Percentiles rank a stretch among this genome's conserved stretches.
phyloP scores from a whole-genome alignment of 1,140 invertebrate genomes.

The Ruditapes philippinarum region DNA sequence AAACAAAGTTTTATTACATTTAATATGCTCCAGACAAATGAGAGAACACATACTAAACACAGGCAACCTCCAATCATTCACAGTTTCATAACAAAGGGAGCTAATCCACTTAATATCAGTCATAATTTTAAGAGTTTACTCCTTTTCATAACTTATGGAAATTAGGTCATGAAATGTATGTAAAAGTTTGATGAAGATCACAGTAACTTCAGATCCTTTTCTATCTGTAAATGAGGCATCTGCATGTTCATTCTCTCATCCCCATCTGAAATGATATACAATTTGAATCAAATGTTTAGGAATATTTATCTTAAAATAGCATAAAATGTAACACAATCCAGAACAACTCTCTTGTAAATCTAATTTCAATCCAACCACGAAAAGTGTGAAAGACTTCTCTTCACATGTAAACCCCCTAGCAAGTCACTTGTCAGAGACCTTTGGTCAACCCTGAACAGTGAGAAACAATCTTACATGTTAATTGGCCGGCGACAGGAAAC shows the following conservation, averaged over 20 bases:
- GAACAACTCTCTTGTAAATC: no score
- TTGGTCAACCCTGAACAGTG: background rate
- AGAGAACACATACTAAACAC: background rate
- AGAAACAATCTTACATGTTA: background rate
- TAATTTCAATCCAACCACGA: no score
- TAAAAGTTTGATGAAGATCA: constrained; percentile 26
- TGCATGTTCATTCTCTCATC: background rate
- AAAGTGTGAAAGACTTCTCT: no score
- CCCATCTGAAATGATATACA: constrained; percentile 48
- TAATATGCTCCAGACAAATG: background rate
- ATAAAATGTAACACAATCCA: no score
- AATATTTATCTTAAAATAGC: no score
- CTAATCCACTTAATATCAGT: background rate
- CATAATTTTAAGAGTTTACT: background rate
- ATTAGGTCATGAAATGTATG: no score
- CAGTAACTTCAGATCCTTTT: constrained; percentile 33
- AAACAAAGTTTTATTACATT: no score
- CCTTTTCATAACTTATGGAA: background rate
- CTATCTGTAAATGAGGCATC: constrained; percentile 56
- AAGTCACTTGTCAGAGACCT: no score
- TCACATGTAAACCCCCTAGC: no score
- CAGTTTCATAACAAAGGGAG: background rate
- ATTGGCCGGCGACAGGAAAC: background rate
- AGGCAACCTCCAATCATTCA: background rate
- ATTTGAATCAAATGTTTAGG: no score